Evolutionary conservation across 2,113 vertebrate species (phyloP), one percentile per base, ranked within the genome.

Genomic region (Glareola pratincola): DNA sequence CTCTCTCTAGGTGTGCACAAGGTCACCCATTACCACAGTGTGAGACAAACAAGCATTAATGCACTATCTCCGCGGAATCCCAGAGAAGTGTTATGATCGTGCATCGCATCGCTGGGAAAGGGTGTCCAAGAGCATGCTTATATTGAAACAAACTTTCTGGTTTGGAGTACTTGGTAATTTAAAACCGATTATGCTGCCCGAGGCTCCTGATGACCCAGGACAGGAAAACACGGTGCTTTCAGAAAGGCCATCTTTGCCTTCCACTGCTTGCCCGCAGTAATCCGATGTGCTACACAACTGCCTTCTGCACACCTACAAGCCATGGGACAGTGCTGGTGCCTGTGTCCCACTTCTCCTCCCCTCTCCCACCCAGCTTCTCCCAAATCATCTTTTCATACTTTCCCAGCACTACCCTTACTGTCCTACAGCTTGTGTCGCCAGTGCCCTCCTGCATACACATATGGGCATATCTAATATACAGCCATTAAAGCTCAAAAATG

Each of bases 401-500:
- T 30, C 21, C 48, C 8, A 6, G 24, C 53, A 45, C 59, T 36
- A 36, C 32, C n/a, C 41, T 41, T 34, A 41, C 43, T 51, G n/a
- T 43, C 50, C 85, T 37, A 8, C 57, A 64, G 66, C 51, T 76
- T 6, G 14, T 23, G 32, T 60, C 30, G n/a, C 43, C 69, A 60
- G 68, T 16, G 8, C 22, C 41, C 59, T 73, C 30, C 50, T 80
- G 74, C 48, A 67, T 62, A 62, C 17, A 10, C 66, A 32, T 37
- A 87, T 10, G 19, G 69, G 19, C 60, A 68, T 59, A 81, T 68
- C 85, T 91, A 94, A 94, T 91, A 95, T 9, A 67, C 67, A 92
- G 62, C 32, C 56, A 90, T n/a, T 85, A 94, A 87, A 91, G 43
- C 79, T 82, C 86, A 88, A 88, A 94, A 91, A 88, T 53, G 69